Evolutionary conservation across 2,797 vertebrate genomes (phyloP).

Genomic region (Halcyon badia): DNA sequence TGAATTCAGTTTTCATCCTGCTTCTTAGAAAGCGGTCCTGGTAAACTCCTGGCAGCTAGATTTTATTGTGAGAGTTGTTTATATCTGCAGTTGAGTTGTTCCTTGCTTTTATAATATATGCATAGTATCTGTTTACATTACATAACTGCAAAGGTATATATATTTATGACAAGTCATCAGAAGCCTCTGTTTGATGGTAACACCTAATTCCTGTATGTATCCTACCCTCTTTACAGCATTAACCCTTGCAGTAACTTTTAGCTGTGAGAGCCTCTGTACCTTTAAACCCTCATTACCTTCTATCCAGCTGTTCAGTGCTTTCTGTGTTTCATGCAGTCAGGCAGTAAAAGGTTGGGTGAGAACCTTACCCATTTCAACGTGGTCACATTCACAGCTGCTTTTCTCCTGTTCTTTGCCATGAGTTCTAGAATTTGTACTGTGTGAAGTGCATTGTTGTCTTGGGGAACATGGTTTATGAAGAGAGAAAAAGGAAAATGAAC

Average conservation of each 20-base stretch:
- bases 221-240: neutral
- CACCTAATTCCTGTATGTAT: neutral
- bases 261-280: neutral
- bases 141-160: neutral
- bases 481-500: neutral
- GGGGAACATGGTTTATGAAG: neutral
- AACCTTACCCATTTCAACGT: neutral
- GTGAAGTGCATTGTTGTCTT: neutral
- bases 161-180: neutral
- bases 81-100: neutral
- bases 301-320: neutral
- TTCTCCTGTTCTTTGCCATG: neutral
- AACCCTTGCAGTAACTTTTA: neutral
- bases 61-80: neutral
- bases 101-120: neutral
- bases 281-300: constrained; percentile 25
- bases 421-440: neutral
- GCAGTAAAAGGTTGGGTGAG: neutral
- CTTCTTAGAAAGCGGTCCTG: neutral
- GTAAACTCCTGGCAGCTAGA: constrained; percentile 27
- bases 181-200: neutral
- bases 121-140: constrained; percentile 43
- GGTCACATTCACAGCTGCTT: neutral
- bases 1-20: neutral
- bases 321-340: neutral